Percentiles rank a stretch among this genome's conserved stretches.
Conservation (phyloP, 2,888 invertebrate genomes). For the Gisinianus flammeolus region DNA sequence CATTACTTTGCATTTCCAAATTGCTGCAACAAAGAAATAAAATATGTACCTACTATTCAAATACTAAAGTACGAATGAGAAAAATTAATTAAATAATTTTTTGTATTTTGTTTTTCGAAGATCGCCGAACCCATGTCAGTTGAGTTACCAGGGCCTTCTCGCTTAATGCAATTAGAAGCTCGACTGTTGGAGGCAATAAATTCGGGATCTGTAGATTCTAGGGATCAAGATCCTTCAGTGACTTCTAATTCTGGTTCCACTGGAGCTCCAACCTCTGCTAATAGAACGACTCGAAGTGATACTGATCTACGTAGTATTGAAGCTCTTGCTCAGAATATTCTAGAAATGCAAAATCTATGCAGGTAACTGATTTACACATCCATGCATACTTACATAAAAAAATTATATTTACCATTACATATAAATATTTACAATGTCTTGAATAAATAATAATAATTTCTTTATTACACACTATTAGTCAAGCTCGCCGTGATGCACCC, state of each 20-base stretch:
- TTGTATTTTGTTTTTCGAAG: too few species aligned
- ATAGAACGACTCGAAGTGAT: slow-evolving; percentile 35
- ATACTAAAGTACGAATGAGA: neutral
- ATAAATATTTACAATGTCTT: neutral
- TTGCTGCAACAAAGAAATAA: too few species aligned
- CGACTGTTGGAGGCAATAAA: slow-evolving; percentile 39
- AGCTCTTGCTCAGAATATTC: slow-evolving; percentile 57
- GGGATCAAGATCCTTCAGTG: slow-evolving; percentile 6
- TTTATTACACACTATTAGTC: slow-evolving; percentile 35
- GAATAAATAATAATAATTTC: too few species aligned
- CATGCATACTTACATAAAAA: too few species aligned
- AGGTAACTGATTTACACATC: neutral
- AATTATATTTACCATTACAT: too few species aligned
- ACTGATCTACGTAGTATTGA: slow-evolving; percentile 53
- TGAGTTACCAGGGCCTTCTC: slow-evolving; percentile 51
- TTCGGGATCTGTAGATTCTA: neutral
- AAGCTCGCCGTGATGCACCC: slow-evolving; percentile 55
- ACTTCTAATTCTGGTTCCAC: slow-evolving; percentile 27
- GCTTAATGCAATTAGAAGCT: slow-evolving; percentile 43
- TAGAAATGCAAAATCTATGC: slow-evolving; percentile 54
- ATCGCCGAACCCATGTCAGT: too few species aligned
- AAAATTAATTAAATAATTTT: neutral
- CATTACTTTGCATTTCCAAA: too few species aligned
- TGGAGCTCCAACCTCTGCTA: neutral
- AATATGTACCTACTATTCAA: too few species aligned